Percentiles rank a stretch among this genome's conserved stretches.
Evolutionary conservation across 92 coral and sea anemone species (phyloP).

Genomic region (Plumapathes pennacea): DNA sequence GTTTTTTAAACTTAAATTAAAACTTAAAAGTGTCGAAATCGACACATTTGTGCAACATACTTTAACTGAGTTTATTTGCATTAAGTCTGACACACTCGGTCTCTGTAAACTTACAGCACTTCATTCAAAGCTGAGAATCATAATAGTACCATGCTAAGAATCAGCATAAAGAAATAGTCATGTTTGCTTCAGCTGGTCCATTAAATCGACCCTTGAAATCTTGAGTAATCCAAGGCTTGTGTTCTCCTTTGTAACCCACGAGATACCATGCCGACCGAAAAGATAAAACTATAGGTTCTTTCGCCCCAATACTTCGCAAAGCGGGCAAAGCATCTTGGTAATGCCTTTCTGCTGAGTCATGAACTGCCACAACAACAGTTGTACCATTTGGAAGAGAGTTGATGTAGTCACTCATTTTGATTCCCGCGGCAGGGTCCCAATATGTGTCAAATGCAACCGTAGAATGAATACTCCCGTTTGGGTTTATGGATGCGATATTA

Average conservation of each 20-base stretch:
- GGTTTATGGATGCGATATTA: conserved; percentile 1
- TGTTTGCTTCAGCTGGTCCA: too few relatives aligned
- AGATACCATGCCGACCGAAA: conserved; percentile 1
- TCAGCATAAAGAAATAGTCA: too few relatives aligned
- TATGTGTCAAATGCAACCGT: neutral
- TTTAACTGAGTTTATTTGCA: too few relatives aligned
- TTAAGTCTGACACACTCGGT: too few relatives aligned
- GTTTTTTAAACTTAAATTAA: too few relatives aligned
- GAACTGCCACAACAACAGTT: neutral
- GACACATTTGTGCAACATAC: too few relatives aligned
- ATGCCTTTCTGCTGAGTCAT: neutral
- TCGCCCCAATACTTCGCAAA: conserved; percentile 2
- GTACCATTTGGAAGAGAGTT: neutral
- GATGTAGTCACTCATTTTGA: neutral
- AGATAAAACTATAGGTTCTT: neutral
- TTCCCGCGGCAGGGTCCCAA: neutral
- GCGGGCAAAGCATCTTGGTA: neutral
- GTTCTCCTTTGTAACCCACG: conserved; percentile 6
- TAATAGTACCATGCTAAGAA: too few relatives aligned
- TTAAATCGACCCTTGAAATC: neutral
- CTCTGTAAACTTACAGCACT: too few relatives aligned
- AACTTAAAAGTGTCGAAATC: too few relatives aligned
- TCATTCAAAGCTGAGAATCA: too few relatives aligned
- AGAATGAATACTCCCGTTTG: conserved; percentile 7
- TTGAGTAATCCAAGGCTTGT: conserved; percentile 5